Conservation (phyloP, 2,797 vertebrate species). For the Danio kyathit region DNA sequence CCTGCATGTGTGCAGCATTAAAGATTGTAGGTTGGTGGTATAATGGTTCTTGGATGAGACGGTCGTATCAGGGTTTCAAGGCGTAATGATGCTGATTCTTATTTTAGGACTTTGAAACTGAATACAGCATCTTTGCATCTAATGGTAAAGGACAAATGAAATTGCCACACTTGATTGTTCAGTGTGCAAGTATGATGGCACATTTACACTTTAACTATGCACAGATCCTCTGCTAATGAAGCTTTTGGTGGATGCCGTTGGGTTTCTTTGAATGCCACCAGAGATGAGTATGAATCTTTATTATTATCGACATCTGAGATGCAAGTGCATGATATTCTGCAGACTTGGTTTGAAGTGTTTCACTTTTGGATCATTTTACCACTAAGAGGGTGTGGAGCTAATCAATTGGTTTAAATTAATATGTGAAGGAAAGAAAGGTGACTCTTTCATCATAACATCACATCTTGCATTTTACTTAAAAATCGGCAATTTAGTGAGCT, state of each 20-base stretch:
- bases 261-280: background rate
- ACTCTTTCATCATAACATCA: background rate
- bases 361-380: background rate
- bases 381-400: background rate
- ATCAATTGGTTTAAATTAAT: background rate
- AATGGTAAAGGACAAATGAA: background rate
- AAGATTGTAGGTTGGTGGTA: slow-evolving; percentile 17
- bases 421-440: background rate
- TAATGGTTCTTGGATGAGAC: slow-evolving; percentile 12
- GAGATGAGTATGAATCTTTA: background rate
- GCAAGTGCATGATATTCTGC: background rate
- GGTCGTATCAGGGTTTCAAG: background rate
- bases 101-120: slow-evolving; percentile 5
- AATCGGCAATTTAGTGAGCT: background rate
- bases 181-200: background rate
- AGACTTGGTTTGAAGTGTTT: background rate
- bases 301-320: background rate
- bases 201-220: background rate
- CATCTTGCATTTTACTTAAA: too few relatives aligned
- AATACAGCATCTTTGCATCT: background rate
- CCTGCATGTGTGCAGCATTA: slow-evolving; percentile 65
- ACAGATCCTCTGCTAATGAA: background rate
- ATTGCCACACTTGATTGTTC: background rate
- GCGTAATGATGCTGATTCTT: background rate
- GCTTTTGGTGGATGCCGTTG: background rate